Conservation (phyloP, 2,888 invertebrate genomes). For the Microctonus brassicae region DNA sequence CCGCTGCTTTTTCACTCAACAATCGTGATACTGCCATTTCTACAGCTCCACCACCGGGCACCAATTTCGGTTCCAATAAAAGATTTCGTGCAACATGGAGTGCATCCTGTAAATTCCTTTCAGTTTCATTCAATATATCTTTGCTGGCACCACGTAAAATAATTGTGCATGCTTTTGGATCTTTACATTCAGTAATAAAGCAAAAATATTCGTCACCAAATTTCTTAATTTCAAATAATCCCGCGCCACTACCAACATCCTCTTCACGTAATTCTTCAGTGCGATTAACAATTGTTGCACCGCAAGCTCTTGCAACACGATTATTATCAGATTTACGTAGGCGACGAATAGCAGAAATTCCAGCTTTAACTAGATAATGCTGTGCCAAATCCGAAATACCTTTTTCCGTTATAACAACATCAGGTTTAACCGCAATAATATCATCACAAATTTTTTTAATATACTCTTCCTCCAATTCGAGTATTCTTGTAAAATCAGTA, state of each 20-base stretch:
- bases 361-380: conserved; percentile 87
- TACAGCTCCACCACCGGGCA: conserved; percentile 89
- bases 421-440: conserved; percentile 94
- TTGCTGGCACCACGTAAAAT: conserved; percentile 96
- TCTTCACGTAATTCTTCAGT: conserved; percentile 95
- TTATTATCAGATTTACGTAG: conserved; percentile 97
- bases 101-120: conserved; percentile 96
- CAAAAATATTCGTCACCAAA: conserved; percentile 94
- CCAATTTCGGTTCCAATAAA: conserved; percentile 76
- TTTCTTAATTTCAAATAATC: conserved; percentile 97
- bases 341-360: conserved; percentile 81
- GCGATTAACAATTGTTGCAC: conserved; percentile 95
- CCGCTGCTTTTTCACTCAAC: conserved; percentile 84
- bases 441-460: conserved; percentile 92
- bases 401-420: conserved; percentile 97
- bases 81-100: conserved; percentile 96
- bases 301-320: conserved; percentile 94
- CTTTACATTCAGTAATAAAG: conserved; percentile 93
- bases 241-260: conserved; percentile 94
- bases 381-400: conserved; percentile 95
- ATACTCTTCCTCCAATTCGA: conserved; percentile 96
- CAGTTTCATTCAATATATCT: conserved; percentile 96
- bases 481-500: conserved; percentile 93
- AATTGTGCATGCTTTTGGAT: conserved; percentile 99
- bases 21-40: conserved; percentile 95